A percentile compares a stretch with the other conserved stretches of the same genome.
phyloP scores from a whole-genome alignment of 2,797 vertebrate genomes.

The Benthosema pterotum region DNA sequence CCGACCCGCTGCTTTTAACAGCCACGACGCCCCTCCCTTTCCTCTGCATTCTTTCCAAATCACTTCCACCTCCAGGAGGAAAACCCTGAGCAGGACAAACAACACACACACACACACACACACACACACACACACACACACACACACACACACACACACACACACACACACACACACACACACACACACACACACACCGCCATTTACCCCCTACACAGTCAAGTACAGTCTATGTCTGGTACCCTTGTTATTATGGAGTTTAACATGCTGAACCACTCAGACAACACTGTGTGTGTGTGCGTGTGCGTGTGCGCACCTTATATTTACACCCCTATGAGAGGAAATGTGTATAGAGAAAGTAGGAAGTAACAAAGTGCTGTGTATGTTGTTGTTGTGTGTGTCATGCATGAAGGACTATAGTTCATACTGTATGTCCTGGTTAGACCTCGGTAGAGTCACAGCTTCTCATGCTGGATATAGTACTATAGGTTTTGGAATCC shows the following conservation, averaged over 20 bases:
- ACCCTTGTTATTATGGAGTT: slow-evolving; percentile 66
- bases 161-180: slow-evolving; percentile 41
- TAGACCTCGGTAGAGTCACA: too few relatives aligned
- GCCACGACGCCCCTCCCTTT: slow-evolving; percentile 59
- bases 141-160: slow-evolving; percentile 13
- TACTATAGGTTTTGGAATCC: too few relatives aligned
- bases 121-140: slow-evolving; percentile 25
- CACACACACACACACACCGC: slow-evolving; percentile 16
- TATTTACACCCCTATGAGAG: slow-evolving; percentile 35
- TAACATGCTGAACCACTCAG: slow-evolving; percentile 77
- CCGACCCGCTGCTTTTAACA: slow-evolving; percentile 75
- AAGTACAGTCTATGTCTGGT: slow-evolving; percentile 68
- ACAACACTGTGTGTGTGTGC: slow-evolving; percentile 53
- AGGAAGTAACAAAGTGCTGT: slow-evolving; percentile 33
- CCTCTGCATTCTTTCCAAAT: slow-evolving; percentile 84
- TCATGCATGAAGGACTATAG: slow-evolving; percentile 20
- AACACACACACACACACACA: slow-evolving; percentile 39
- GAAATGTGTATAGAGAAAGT: slow-evolving; percentile 27
- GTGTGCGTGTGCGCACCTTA: slow-evolving; percentile 5
- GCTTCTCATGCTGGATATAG: too few relatives aligned
- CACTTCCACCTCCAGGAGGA: slow-evolving; percentile 73
- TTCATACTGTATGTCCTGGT: slow-evolving; percentile 8
- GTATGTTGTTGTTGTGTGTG: slow-evolving; percentile 33
- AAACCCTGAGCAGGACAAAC: slow-evolving; percentile 52
- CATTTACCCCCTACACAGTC: slow-evolving; percentile 54